Evolutionary conservation across 2,888 invertebrate species (phyloP), one percentile per base, ranked within the genome.

Genomic region (Aphodius granarius): DNA sequence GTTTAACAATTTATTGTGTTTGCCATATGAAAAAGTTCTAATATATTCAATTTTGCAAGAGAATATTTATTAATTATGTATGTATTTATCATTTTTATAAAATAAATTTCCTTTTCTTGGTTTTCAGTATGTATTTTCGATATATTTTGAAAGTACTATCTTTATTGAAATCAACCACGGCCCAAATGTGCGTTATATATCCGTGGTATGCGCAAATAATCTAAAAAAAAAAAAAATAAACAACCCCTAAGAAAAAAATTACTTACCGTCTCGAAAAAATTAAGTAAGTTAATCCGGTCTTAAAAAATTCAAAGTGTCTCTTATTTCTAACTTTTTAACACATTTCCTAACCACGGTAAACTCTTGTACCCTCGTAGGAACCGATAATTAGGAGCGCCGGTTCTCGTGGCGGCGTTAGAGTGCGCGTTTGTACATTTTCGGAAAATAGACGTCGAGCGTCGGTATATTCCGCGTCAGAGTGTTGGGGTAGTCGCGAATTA

Each of bases 371-470:
- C 20, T 22, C 13, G 17, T 15, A 65, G 16, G 17, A 18, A 16
- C 15, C 13, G 68, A 68, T 21, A 6, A 68, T 19, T 21, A 68
- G 13, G 20, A n/a, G 22, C 68, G 21, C 68, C 19, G 68, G 68
- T 9, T 19, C 4, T 19, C 19, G 18, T 13, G 68, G 20, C 5
- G n/a, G 18, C 20, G 13, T 20, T 22, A 20, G 65, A 17, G 18
- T 21, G 68, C 68, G 68, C 6, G 68, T 68, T 68, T 68, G 6
- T n/a, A 20, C n/a, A 68, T 68, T 68, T 68, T 68, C 68, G 22
- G 22, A 68, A 21, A 21, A n/a, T 0, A 19, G n/a, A 3, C 68
- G 18, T 68, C 20, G 43, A 43, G 43, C 43, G 43, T 9, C 43
- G 43, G 43, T n/a, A 43, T 43, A 43, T 6, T 9, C 13, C 43